phyloP scores from a whole-genome alignment of 1,140 invertebrate species.

The Meloidogyne hapla region DNA sequence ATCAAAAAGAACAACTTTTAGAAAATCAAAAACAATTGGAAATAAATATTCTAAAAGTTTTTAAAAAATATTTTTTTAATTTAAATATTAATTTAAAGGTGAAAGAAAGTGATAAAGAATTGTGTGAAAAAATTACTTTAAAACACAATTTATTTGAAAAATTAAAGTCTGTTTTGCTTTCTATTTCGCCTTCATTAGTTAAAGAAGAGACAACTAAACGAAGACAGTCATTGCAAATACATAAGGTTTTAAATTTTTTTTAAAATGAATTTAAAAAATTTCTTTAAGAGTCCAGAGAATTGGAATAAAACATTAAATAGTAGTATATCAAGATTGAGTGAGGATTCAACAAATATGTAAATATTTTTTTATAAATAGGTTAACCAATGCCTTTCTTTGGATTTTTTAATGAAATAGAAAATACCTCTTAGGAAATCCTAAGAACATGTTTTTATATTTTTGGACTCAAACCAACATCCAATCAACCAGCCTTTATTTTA shows the following conservation, averaged over 20 bases:
- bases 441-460: too few species aligned
- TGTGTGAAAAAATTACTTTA: background rate
- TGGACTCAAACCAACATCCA: too few species aligned
- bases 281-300: background rate
- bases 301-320: background rate
- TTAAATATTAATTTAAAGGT: background rate
- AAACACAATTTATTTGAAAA: background rate
- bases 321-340: background rate
- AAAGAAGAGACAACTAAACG: background rate
- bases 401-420: too few species aligned
- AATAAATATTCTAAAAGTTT: background rate
- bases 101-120: background rate
- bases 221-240: background rate
- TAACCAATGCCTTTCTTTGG: too few species aligned
- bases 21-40: background rate
- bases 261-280: background rate
- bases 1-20: constrained; percentile 27
- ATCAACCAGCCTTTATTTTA: too few species aligned
- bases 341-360: background rate
- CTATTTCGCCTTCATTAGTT: background rate
- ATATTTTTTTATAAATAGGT: background rate
- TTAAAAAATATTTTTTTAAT: background rate
- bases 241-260: background rate
- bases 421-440: too few species aligned
- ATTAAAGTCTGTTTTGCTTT: background rate